Evolutionary conservation across 2,797 vertebrate genomes (phyloP).

Genomic region (Cossypha heuglini): DNA sequence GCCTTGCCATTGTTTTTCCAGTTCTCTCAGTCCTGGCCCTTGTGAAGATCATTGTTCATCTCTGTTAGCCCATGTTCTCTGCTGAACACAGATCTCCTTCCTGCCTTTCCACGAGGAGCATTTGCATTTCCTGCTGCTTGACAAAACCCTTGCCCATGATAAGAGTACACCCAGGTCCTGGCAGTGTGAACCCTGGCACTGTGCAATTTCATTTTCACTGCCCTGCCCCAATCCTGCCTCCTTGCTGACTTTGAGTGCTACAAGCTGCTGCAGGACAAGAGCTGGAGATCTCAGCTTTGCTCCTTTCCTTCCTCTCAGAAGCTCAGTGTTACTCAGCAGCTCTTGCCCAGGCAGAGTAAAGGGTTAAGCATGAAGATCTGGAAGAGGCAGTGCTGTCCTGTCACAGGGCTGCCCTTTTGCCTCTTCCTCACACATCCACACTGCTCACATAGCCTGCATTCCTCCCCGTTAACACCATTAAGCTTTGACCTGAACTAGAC

Average conservation of each 20-base stretch:
- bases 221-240: neutral
- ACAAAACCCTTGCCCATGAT: neutral
- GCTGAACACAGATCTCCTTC: neutral
- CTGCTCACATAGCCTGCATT: conserved; percentile 39
- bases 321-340: neutral
- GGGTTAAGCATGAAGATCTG: neutral
- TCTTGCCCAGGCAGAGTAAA: neutral
- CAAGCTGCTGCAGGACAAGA: neutral
- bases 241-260: neutral
- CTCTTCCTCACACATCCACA: conserved; percentile 20
- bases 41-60: neutral
- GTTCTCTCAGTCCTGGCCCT: neutral
- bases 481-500: conserved; percentile 52
- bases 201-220: neutral
- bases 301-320: neutral
- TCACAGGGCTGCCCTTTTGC: conserved; percentile 34
- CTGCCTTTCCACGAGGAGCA: neutral
- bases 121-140: neutral
- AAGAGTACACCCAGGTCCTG: neutral
- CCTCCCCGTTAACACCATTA: conserved; percentile 53
- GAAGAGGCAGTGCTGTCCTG: neutral
- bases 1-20: neutral
- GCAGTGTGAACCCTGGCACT: neutral
- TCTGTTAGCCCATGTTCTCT: neutral
- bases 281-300: neutral